Percentiles rank a stretch among this genome's conserved stretches.
These are phyloP conservation scores for Sialia sialis DNA, from an alignment of 2,113 vertebrate genomes.

Conservation along the genomic window DNA sequence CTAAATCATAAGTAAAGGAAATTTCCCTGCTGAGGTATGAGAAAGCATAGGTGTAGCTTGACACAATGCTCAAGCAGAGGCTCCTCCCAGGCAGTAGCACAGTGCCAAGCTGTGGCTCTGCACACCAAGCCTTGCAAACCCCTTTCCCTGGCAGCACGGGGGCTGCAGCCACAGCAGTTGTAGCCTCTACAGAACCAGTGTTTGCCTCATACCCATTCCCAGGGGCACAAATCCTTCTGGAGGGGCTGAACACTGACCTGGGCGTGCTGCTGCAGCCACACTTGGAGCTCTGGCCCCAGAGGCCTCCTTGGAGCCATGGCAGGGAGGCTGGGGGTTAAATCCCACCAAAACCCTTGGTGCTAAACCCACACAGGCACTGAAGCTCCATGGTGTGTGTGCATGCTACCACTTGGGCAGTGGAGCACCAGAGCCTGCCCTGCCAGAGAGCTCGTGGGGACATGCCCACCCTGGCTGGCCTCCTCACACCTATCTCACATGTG, in stretches of 20 bases:
- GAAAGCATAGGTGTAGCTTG: background rate
- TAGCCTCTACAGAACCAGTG: background rate
- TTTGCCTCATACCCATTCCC: background rate
- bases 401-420: rapidly evolving
- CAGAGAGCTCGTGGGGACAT: background rate
- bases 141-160: background rate
- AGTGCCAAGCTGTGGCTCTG: background rate
- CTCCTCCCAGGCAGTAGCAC: background rate
- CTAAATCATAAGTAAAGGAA: slow-evolving; percentile 34
- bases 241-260: background rate
- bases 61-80: background rate
- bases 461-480: background rate
- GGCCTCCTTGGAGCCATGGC: background rate
- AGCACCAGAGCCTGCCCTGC: background rate
- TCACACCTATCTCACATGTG: background rate
- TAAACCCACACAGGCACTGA: background rate
- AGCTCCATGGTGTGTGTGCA: rapidly evolving
- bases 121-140: background rate
- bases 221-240: background rate
- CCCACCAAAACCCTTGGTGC: background rate
- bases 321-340: background rate
- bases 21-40: background rate
- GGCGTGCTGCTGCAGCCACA: background rate
- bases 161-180: background rate
- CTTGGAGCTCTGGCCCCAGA: background rate